Conservation (phyloP, 2,113 vertebrate genomes). For the Emydura subglobosa region DNA sequence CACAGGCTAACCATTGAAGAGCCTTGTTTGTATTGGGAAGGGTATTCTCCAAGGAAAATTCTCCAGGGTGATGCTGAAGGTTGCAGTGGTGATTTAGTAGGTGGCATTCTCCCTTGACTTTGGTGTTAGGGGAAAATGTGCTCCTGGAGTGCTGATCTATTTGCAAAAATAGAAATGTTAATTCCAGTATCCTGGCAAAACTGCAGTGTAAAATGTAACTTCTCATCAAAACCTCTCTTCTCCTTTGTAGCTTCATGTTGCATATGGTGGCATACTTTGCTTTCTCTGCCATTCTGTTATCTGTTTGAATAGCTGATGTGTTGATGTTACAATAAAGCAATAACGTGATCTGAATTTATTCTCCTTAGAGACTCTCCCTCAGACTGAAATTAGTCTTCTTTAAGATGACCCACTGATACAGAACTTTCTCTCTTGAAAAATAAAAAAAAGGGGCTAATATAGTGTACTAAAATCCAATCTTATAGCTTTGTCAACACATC, state of each 20-base stretch:
- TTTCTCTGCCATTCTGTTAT: neutral
- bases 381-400: neutral
- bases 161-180: neutral
- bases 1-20: neutral
- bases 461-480: neutral
- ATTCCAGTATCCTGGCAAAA: neutral
- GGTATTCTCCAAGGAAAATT: neutral
- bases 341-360: neutral
- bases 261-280: fast-evolving
- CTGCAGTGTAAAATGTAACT: neutral
- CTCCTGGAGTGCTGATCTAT: neutral
- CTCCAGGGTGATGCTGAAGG: neutral
- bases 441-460: neutral
- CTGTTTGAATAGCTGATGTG: neutral
- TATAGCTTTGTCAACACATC: neutral
- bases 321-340: neutral
- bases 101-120: neutral
- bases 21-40: neutral
- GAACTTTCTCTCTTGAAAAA: neutral
- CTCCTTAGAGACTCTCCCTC: neutral
- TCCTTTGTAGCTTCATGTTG: neutral
- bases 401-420: neutral
- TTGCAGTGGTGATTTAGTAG: neutral
- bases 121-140: neutral
- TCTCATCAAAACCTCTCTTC: fast-evolving